Conservation (phyloP, 2,797 vertebrate species). For the Sitta carolinensis region DNA sequence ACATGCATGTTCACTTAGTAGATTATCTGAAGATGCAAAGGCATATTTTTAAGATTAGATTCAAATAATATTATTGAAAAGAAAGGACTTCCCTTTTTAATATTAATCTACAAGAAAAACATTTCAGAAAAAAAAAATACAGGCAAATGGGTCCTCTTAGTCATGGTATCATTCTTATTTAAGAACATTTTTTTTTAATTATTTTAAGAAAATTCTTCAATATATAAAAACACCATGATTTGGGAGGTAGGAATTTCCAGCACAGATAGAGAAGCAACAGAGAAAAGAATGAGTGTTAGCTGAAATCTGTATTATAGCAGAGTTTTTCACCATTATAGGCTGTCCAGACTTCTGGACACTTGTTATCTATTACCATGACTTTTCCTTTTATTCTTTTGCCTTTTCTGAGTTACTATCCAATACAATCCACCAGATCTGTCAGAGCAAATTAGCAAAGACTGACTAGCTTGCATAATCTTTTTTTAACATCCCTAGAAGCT, state of each 20-base stretch:
- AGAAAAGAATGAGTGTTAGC: not conserved
- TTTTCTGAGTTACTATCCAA: not conserved
- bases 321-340: not conserved
- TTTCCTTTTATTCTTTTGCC: not conserved
- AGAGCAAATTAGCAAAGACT: not conserved
- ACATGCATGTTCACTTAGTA: not conserved
- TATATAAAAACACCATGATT: not conserved
- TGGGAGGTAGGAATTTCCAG: not conserved
- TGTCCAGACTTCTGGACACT: not conserved
- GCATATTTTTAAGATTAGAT: not conserved
- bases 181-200: not conserved
- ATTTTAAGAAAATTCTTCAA: not conserved
- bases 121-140: not conserved
- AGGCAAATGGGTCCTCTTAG: not conserved
- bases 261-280: not conserved
- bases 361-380: not conserved
- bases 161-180: not conserved
- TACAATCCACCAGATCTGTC: not conserved
- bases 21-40: not conserved
- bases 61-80: not conserved
- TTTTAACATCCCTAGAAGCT: not conserved
- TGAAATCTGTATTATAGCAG: not conserved
- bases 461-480: not conserved
- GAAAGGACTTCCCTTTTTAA: not conserved
- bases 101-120: not conserved